Percentiles rank a stretch among this genome's conserved stretches.
These are phyloP conservation scores for Achlya flavicornis DNA, from an alignment of 2,888 invertebrate genomes.

Conservation along the genomic window DNA sequence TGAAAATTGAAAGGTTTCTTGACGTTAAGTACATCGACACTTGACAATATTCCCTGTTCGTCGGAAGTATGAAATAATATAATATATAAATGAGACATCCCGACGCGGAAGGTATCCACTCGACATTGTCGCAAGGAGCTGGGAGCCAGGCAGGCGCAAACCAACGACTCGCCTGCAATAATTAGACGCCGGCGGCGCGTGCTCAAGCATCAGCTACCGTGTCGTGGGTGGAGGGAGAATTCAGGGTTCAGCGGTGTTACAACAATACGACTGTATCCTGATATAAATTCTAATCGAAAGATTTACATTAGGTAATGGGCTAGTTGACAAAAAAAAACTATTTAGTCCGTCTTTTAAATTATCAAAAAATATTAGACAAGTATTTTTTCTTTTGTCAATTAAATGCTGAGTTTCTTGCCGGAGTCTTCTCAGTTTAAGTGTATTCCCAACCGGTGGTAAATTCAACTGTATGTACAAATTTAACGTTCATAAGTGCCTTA, in stretches of 20 bases:
- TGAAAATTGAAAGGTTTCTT: too few species aligned
- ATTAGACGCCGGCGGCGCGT: conserved; percentile 57
- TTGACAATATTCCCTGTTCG: conserved; percentile 2
- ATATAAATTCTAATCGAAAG: too few species aligned
- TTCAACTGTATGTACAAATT: too few species aligned
- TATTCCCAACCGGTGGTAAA: too few species aligned
- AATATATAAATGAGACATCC: conserved; percentile 6
- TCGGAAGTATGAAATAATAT: conserved; percentile 2
- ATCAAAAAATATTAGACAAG: too few species aligned
- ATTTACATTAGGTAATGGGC: too few species aligned
- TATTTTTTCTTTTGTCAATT: too few species aligned
- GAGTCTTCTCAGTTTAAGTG: too few species aligned
- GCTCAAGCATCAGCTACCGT: conserved; percentile 39
- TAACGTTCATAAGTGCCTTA: too few species aligned
- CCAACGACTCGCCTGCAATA: conserved; percentile 44
- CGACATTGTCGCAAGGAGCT: conserved; percentile 35
- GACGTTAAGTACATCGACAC: not conserved
- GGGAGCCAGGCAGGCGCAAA: not conserved
- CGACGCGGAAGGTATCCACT: conserved; percentile 27
- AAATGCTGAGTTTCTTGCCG: too few species aligned
- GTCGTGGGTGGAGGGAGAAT: not conserved
- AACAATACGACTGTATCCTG: not conserved
- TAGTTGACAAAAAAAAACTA: too few species aligned
- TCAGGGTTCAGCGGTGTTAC: conserved; percentile 11
- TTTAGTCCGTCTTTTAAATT: too few species aligned